Evolutionary conservation across 2,797 vertebrate species (phyloP).

Genomic region (Cyprinodon diabolis): DNA sequence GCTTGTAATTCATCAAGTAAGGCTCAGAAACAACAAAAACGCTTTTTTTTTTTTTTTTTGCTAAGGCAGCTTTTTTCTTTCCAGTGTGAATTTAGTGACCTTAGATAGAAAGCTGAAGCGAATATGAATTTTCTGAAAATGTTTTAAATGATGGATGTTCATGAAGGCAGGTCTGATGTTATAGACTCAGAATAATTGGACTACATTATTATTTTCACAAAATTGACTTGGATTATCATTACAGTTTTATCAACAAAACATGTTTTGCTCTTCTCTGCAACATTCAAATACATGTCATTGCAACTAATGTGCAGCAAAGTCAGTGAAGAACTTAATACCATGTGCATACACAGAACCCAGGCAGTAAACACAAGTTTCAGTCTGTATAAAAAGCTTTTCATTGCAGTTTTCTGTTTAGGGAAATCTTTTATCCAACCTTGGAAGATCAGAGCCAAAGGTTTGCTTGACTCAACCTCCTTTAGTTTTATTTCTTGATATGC

Average conservation of each 20-base stretch:
- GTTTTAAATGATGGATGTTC: background rate
- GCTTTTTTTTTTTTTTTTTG: background rate
- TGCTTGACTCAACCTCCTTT: background rate
- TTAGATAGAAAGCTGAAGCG: background rate
- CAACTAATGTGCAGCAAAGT: too few species aligned
- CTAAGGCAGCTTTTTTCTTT: background rate
- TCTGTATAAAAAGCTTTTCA: background rate
- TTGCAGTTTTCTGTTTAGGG: background rate
- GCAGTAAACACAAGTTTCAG: too few species aligned
- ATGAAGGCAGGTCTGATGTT: background rate
- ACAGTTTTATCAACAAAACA: background rate
- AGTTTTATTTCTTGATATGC: background rate
- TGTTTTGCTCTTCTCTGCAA: background rate
- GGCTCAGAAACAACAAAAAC: conserved; percentile 10
- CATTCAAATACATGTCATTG: background rate
- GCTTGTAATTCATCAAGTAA: conserved; percentile 42
- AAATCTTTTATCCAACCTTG: background rate
- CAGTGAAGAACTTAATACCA: background rate
- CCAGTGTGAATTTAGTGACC: background rate
- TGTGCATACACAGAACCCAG: background rate
- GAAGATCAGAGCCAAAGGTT: background rate
- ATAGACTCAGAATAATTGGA: too few species aligned
- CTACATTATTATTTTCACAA: background rate
- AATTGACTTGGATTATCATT: background rate
- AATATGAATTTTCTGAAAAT: background rate